Percentiles rank a stretch among this genome's conserved stretches.
Evolutionary conservation across 2,797 vertebrate species (phyloP).

Genomic region (Sus cebifrons): DNA sequence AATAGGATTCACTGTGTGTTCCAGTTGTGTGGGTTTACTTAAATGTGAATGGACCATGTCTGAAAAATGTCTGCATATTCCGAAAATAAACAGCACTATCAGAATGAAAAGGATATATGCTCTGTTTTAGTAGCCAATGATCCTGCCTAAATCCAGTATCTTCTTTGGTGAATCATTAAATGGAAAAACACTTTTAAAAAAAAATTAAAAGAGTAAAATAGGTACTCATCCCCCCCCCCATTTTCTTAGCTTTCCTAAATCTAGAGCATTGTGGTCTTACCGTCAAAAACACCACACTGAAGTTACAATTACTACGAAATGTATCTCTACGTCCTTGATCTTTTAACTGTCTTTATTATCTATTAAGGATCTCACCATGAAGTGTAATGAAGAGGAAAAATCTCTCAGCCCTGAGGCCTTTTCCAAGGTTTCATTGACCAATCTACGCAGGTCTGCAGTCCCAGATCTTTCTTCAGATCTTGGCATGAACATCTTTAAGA

Average conservation of each 20-base stretch:
- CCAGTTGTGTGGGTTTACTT: slow-evolving; percentile 11
- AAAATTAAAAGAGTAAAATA: not conserved
- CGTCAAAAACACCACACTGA: not conserved
- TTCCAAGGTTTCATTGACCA: slow-evolving; percentile 97
- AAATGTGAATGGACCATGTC: not conserved
- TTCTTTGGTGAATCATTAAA: not conserved
- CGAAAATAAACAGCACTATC: slow-evolving; percentile 18
- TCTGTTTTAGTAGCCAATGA: slow-evolving; percentile 25
- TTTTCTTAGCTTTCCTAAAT: slow-evolving; percentile 45
- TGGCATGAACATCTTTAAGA: slow-evolving; percentile 99
- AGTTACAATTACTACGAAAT: slow-evolving; percentile 38
- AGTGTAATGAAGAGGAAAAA: slow-evolving; percentile 97
- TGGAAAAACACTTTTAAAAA: not conserved
- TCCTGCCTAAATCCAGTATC: slow-evolving; percentile 22
- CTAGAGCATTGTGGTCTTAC: not conserved
- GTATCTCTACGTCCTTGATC: not conserved
- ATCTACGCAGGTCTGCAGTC: slow-evolving; percentile 96
- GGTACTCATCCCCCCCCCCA: not conserved
- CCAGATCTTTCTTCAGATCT: slow-evolving; percentile 98
- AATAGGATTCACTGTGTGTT: not conserved
- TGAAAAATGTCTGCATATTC: not conserved
- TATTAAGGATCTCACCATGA: slow-evolving; percentile 97
- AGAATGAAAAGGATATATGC: not conserved
- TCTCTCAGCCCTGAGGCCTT: slow-evolving; percentile 97
- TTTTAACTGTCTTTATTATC: slow-evolving; percentile 64